Percentiles rank a stretch among this genome's conserved stretches.
Evolutionary conservation across 2,797 vertebrate genomes (phyloP).

Genomic region (Enteromius radiatus): DNA sequence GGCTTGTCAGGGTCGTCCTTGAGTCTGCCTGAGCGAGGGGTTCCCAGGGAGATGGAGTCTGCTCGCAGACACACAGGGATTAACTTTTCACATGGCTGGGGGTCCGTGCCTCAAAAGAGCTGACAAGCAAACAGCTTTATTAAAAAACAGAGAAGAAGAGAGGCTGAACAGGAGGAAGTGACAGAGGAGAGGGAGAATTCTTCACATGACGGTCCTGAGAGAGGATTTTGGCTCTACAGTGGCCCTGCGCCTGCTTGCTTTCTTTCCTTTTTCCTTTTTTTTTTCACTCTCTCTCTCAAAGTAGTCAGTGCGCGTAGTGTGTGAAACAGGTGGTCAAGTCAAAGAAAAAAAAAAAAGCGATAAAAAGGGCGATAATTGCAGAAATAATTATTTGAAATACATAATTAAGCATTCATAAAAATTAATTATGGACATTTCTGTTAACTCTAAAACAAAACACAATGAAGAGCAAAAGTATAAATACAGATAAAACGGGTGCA

Average conservation of each 20-base stretch:
- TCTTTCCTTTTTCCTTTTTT: slow-evolving; percentile 58
- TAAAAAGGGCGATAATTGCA: not conserved
- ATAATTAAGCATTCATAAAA: not conserved
- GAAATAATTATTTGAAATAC: not conserved
- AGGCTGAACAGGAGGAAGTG: slow-evolving; percentile 55
- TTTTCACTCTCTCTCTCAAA: not conserved
- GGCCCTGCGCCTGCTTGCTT: slow-evolving; percentile 64
- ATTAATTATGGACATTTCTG: not conserved
- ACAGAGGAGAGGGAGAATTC: slow-evolving; percentile 69
- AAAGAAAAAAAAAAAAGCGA: not conserved
- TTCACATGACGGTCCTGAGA: slow-evolving; percentile 84
- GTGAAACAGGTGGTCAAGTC: slow-evolving; percentile 19
- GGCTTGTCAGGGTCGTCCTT: slow-evolving; percentile 63
- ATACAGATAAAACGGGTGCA: not conserved
- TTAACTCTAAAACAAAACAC: not conserved
- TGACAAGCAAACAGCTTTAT: slow-evolving; percentile 88
- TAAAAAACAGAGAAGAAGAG: slow-evolving; percentile 82
- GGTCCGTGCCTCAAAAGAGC: slow-evolving; percentile 85
- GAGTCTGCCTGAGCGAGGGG: slow-evolving; percentile 73
- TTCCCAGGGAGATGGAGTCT: slow-evolving; percentile 86
- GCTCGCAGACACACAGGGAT: slow-evolving; percentile 75
- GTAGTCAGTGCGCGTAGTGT: slow-evolving; percentile 7
- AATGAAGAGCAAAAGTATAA: not conserved
- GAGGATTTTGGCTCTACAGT: slow-evolving; percentile 85
- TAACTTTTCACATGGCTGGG: slow-evolving; percentile 90